Evolutionary conservation across 1,140 invertebrate species (phyloP).

Genomic region (Spodoptera litura): DNA sequence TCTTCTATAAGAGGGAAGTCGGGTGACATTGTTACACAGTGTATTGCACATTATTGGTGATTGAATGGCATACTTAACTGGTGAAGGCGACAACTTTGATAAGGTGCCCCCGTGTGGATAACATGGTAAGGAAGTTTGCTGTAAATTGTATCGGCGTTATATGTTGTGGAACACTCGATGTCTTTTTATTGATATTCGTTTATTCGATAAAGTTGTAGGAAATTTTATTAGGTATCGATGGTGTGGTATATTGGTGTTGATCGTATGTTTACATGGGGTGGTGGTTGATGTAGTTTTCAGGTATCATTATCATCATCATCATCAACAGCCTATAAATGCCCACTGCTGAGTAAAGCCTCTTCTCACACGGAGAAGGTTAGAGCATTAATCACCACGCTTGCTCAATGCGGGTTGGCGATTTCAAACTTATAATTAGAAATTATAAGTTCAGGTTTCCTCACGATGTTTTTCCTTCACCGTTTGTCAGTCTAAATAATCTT

Average conservation of each 20-base stretch:
- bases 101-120: conserved; percentile 77
- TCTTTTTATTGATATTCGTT: conserved; percentile 15
- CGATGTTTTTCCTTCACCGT: too few relatives aligned
- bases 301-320: too few relatives aligned
- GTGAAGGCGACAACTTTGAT: conserved; percentile 79
- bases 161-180: conserved; percentile 33
- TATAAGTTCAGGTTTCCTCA: too few relatives aligned
- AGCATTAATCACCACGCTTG: too few relatives aligned
- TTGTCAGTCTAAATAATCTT: too few relatives aligned
- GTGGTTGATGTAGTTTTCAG: background rate
- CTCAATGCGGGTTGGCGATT: too few relatives aligned
- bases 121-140: conserved; percentile 56
- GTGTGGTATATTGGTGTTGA: background rate
- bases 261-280: background rate
- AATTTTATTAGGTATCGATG: background rate
- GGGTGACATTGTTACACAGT: conserved; percentile 83
- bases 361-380: too few relatives aligned
- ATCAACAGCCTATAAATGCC: too few relatives aligned
- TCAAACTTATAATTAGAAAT: too few relatives aligned
- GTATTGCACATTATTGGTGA: conserved; percentile 85
- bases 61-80: conserved; percentile 82
- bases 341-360: too few relatives aligned
- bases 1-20: conserved; percentile 61
- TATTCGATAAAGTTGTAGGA: background rate
- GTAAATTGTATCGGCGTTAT: conserved; percentile 56